Evolutionary conservation across 2,797 vertebrate genomes (phyloP).

Genomic region (Xenops minutus): DNA sequence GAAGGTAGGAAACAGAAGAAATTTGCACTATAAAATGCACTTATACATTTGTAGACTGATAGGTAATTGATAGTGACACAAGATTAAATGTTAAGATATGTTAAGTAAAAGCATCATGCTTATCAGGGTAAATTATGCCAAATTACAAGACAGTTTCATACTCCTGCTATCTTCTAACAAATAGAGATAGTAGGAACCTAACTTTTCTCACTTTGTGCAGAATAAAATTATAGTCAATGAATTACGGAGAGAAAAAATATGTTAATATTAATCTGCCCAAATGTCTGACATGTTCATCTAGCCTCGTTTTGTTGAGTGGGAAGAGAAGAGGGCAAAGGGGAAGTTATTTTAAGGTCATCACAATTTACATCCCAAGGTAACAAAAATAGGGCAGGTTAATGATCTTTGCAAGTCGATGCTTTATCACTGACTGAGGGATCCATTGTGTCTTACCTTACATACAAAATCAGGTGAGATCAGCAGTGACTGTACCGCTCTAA

Average conservation of each 20-base stretch:
- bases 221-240: neutral
- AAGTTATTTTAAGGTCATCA: neutral
- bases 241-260: neutral
- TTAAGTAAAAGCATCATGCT: neutral
- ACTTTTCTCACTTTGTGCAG: neutral
- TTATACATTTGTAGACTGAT: neutral
- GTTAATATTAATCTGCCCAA: neutral
- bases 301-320: neutral
- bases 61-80: neutral
- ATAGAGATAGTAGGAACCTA: neutral
- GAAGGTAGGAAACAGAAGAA: neutral
- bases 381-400: neutral
- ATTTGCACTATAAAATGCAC: neutral
- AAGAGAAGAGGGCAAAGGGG: neutral
- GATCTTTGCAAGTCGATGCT: neutral
- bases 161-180: neutral
- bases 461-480: neutral
- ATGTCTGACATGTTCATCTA: neutral
- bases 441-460: neutral
- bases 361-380: neutral
- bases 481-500: neutral
- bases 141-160: neutral
- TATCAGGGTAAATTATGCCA: accelerated
- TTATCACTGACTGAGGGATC: neutral
- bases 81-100: neutral